phyloP scores from a whole-genome alignment of 2,888 invertebrate genomes.

The Scaptomyza cyrtandrae region DNA sequence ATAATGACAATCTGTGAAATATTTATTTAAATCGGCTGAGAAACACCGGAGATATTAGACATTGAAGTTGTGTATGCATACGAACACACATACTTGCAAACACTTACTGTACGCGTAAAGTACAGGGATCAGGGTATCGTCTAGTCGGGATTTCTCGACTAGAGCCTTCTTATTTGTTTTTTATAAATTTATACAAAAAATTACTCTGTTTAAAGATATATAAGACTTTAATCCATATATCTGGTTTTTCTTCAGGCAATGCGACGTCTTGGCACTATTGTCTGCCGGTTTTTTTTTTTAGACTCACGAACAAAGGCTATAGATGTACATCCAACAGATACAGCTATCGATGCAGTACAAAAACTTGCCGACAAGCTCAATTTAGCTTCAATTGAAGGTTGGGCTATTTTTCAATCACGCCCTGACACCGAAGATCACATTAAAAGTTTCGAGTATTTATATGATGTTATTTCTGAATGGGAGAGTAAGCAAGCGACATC shows the following conservation, averaged over 20 bases:
- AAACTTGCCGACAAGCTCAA: constrained; percentile 95
- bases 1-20: too few species aligned
- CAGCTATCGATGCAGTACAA: constrained; percentile 94
- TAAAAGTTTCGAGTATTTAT: constrained; percentile 94
- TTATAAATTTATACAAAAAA: not conserved
- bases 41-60: too few species aligned
- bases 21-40: too few species aligned
- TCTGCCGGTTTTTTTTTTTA: constrained; percentile 96
- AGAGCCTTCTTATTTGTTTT: not conserved
- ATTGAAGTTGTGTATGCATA: too few species aligned
- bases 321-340: constrained; percentile 97
- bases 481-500: constrained; percentile 89
- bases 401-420: constrained; percentile 97
- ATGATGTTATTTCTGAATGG: constrained; percentile 97
- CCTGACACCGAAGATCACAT: constrained; percentile 96
- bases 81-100: too few species aligned
- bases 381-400: constrained; percentile 93
- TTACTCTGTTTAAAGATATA: not conserved
- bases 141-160: too few species aligned
- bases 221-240: not conserved
- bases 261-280: constrained; percentile 95
- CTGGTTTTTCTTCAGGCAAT: constrained; percentile 88
- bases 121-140: too few species aligned
- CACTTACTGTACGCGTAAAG: too few species aligned
- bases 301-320: constrained; percentile 98